Evolutionary conservation across 2,888 invertebrate species (phyloP).

Genomic region (Ashinkailepas kermadecensis): DNA sequence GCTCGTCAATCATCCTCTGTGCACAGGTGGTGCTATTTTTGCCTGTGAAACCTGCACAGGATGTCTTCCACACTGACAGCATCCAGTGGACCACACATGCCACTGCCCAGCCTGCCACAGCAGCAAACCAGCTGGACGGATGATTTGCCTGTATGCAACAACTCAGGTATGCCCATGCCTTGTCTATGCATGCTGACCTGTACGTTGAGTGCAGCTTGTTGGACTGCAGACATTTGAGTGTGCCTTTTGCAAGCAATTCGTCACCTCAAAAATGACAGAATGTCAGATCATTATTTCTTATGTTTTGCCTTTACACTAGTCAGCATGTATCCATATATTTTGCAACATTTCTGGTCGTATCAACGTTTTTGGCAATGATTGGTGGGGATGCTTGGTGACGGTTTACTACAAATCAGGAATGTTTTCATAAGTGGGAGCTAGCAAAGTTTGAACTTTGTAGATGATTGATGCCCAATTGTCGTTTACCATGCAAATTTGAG

Average conservation of each 20-base stretch:
- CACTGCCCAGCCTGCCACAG: background rate
- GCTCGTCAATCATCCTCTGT: background rate
- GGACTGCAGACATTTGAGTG: background rate
- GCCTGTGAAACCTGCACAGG: background rate
- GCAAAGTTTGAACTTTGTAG: no score
- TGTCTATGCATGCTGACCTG: background rate
- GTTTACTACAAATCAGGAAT: no score
- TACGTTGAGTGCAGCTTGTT: background rate
- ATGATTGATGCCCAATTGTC: no score
- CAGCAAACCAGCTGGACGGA: constrained; percentile 67
- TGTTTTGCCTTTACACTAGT: background rate
- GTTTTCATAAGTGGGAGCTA: no score
- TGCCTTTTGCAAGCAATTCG: no score
- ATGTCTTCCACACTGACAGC: background rate
- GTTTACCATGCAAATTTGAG: no score
- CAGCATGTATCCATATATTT: background rate
- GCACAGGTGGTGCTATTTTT: background rate
- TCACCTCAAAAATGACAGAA: no score
- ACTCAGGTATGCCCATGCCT: constrained; percentile 51
- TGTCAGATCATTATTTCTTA: no score
- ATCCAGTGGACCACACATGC: background rate
- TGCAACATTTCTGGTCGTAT: no score
- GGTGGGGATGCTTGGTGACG: no score
- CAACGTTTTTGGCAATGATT: no score
- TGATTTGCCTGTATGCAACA: constrained; percentile 73